phyloP scores from a whole-genome alignment of 2,888 invertebrate species.

The Liodrosophila aerea region DNA sequence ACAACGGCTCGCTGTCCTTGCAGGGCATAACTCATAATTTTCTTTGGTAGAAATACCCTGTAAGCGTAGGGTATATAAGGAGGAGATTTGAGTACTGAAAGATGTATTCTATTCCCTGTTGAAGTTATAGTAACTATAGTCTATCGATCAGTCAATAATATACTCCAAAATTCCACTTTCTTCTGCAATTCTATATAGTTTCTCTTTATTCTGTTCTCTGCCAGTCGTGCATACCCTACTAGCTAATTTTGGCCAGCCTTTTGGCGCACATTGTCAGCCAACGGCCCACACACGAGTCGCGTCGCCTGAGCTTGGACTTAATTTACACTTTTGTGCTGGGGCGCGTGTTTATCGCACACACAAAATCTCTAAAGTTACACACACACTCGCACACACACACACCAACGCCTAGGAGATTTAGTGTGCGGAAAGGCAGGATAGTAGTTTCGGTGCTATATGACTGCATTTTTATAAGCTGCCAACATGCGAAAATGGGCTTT shows the following conservation, averaged over 20 bases:
- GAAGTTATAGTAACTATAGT: constrained; percentile 1
- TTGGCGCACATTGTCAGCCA: neutral
- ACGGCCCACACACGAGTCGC: constrained; percentile 62
- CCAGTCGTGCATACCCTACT: neutral
- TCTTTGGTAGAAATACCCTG: constrained; percentile 36
- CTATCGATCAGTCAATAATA: neutral
- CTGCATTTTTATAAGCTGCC: constrained; percentile 79
- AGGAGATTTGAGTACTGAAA: too few relatives aligned
- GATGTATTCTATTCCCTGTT: too few relatives aligned
- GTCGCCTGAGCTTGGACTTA: constrained; percentile 61
- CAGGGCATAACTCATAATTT: constrained; percentile 74
- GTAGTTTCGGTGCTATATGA: constrained; percentile 53
- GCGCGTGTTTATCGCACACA: constrained; percentile 77
- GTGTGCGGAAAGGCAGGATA: neutral
- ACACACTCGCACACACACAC: constrained; percentile 20
- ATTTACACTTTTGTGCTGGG: constrained; percentile 77
- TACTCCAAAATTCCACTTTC: too few relatives aligned
- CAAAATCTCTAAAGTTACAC: constrained; percentile 72
- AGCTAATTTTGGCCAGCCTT: neutral
- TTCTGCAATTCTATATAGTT: too few relatives aligned
- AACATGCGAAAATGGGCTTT: constrained; percentile 81
- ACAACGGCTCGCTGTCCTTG: constrained; percentile 63
- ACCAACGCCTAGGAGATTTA: constrained; percentile 13
- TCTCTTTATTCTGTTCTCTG: too few relatives aligned
- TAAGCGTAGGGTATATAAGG: too few relatives aligned